A percentile compares a stretch with the other conserved stretches of the same genome.
These are phyloP conservation scores for Bradysia coprophila DNA, from an alignment of 1,140 invertebrate species.

Conservation along the genomic window DNA sequence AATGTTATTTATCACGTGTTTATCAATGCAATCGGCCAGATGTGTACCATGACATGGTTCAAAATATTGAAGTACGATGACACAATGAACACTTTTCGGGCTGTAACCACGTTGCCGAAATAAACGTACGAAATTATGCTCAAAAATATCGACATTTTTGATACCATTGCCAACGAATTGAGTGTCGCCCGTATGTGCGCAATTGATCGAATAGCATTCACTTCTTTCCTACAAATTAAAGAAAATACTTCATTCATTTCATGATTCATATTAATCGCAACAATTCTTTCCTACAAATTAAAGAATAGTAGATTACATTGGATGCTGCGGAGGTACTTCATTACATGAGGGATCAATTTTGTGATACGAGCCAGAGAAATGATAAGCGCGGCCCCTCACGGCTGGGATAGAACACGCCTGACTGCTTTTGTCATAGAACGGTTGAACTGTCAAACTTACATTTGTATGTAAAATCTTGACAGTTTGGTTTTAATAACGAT, in stretches of 20 bases:
- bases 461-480: too few species aligned
- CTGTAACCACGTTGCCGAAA: conserved; percentile 32
- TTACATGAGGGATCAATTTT: too few species aligned
- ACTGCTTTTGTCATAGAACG: too few species aligned
- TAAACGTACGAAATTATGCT: conserved; percentile 38
- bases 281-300: conserved; percentile 12
- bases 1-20: too few species aligned
- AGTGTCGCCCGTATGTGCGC: conserved; percentile 24
- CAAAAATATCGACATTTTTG: conserved; percentile 42
- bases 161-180: conserved; percentile 28
- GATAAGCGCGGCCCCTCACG: too few species aligned
- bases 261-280: too few species aligned
- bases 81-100: conserved; percentile 34
- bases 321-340: too few species aligned
- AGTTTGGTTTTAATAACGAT: too few species aligned
- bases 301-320: too few species aligned
- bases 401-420: too few species aligned
- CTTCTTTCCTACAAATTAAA: conserved; percentile 1
- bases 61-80: conserved; percentile 31
- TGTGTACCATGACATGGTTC: conserved; percentile 34
- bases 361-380: not conserved
- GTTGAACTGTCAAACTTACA: too few species aligned
- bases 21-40: conserved; percentile 45
- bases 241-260: not conserved
- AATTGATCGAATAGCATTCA: conserved; percentile 29